Evolutionary conservation across 2,888 invertebrate genomes (phyloP), one percentile per base, ranked within the genome.

Genomic region (Boloria selene): DNA sequence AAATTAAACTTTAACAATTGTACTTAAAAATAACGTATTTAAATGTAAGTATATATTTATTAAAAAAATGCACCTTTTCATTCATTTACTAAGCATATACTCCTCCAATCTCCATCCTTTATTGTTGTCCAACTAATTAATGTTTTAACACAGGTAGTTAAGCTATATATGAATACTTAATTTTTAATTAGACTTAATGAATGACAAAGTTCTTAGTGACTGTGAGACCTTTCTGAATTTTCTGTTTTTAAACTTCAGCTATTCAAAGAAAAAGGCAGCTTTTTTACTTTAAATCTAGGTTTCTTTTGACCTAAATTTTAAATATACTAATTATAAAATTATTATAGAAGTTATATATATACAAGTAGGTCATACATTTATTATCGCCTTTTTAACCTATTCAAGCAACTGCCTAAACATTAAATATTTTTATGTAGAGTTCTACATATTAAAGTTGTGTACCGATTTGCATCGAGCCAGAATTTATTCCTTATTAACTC

Each of bases 281-380:
- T 22, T 50, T 51, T 50, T 26, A 64, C 38, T 51, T 51, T 44
- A 63, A 22, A 63, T 22, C 50, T 63, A 42, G 50, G 4, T 50
- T 62, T 63, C 55, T 14, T 42, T 31, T 16, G 55, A 50, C 55
- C 42, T 42, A 50, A 51, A 51, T 50, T 58, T 31, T 49, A 10
- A 54, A n/a, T 42, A 38, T 52, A 22, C 50, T 42, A 42, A 56
- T 45, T 45, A 56, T 45, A 2, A 56, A 13, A 45, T 45, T 44
- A 45, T 45, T 45, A 55, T n/a, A 44, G 14, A 17, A 1, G 56
- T 4, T 13, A 17, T 13, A 18, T 55, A 22, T 22, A 16, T 56
- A 45, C 26, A 56, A 45, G 45, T 42, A 42, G 17, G 6, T 17
- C 18, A 3, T 45, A 56, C 22, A 16, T 22, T n/a, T 45, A 22